Conservation (phyloP, 2,888 invertebrate genomes). For the Linyphia triangularis region DNA sequence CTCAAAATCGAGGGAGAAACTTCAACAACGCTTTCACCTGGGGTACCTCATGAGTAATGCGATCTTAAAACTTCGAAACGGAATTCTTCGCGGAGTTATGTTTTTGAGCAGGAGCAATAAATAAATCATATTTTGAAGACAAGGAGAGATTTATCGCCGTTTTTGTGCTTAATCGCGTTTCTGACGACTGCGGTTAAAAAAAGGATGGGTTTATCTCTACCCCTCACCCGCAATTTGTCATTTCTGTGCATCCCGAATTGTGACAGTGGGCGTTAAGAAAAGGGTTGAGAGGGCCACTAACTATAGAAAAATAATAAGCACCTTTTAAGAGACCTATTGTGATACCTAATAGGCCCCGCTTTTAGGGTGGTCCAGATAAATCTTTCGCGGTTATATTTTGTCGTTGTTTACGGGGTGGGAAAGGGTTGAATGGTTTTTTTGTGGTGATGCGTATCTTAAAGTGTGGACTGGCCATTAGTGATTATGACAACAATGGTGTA, state of each 20-base stretch:
- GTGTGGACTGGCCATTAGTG: conserved; percentile 26
- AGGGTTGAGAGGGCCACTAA: conserved; percentile 36
- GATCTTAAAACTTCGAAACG: conserved; percentile 26
- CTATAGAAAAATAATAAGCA: conserved; percentile 58
- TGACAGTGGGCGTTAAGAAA: conserved; percentile 61
- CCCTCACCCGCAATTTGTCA: conserved; percentile 64
- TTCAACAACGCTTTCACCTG: not conserved
- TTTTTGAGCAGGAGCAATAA: conserved; percentile 57
- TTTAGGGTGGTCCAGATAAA: conserved; percentile 34
- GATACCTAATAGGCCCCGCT: conserved; percentile 58
- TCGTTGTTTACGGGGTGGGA: not conserved
- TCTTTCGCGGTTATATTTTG: conserved; percentile 7
- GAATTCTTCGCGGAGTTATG: conserved; percentile 33
- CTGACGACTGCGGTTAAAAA: conserved; percentile 47
- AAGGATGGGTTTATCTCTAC: conserved; percentile 51
- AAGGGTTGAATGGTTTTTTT: not conserved
- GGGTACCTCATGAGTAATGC: conserved; percentile 19
- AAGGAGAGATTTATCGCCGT: conserved; percentile 61
- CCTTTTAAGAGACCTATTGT: conserved; percentile 49
- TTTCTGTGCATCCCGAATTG: conserved; percentile 46
- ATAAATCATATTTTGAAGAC: conserved; percentile 61
- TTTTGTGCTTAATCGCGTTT: conserved; percentile 66
- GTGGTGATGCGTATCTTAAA: not conserved
- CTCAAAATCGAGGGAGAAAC: no score
- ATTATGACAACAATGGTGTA: conserved; percentile 20